Conservation (phyloP, 2,888 invertebrate genomes). For the Thysanoteuthis rhombus region DNA sequence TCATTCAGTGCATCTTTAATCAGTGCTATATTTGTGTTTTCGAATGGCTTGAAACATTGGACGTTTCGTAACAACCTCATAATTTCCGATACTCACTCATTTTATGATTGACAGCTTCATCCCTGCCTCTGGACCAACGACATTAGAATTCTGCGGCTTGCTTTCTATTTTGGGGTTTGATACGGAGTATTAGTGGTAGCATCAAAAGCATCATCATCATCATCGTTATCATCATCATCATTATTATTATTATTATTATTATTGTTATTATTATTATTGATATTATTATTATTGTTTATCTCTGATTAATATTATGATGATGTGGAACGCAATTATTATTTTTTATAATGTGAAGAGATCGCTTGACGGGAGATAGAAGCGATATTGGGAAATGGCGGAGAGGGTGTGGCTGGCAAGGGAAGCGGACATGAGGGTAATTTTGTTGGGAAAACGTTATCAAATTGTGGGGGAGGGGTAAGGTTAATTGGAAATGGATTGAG, state of each 20-base stretch:
- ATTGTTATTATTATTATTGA: not conserved
- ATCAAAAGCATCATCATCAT: not conserved
- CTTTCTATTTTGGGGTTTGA: too few species aligned
- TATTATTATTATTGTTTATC: not conserved
- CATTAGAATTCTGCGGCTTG: too few species aligned
- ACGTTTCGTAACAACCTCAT: too few species aligned
- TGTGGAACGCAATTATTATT: not conserved
- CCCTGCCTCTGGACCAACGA: too few species aligned
- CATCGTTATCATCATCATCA: not conserved
- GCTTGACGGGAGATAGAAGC: not conserved
- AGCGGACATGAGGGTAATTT: not conserved
- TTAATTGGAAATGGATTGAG: constrained; percentile 12
- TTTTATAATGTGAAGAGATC: not conserved
- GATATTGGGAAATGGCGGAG: not conserved
- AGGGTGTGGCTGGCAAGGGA: not conserved
- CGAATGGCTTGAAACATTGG: too few species aligned
- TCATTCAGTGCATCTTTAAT: too few species aligned
- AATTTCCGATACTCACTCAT: too few species aligned
- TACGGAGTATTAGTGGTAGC: too few species aligned
- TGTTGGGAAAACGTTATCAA: not conserved
- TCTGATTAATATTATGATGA: not conserved
- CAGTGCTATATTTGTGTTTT: too few species aligned
- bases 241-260: not conserved
- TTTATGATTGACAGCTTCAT: too few species aligned
- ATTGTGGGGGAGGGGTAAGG: not conserved